phyloP scores from a whole-genome alignment of 2,113 vertebrate species.

The Serinus canaria region DNA sequence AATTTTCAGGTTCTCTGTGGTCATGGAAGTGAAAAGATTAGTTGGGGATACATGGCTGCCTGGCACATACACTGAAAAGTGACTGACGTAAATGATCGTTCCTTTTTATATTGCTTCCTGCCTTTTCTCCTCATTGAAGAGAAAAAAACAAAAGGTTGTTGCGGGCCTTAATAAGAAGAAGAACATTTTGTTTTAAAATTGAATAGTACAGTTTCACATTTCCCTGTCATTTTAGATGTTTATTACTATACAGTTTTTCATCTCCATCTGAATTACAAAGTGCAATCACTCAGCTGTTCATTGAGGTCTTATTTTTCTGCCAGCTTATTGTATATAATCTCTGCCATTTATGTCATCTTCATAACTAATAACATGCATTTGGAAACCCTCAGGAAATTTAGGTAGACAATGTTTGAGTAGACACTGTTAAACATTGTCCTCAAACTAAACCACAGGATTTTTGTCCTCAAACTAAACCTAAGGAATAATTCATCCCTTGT shows the following conservation, averaged over 20 bases:
- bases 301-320: neutral
- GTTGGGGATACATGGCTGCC: neutral
- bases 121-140: neutral
- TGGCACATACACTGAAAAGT: rapidly evolving
- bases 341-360: neutral
- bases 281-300: neutral
- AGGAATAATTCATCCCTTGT: neutral
- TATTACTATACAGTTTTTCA: neutral
- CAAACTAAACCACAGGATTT: neutral
- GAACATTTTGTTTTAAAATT: neutral
- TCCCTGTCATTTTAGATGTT: neutral
- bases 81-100: neutral
- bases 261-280: neutral
- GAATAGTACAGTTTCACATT: neutral
- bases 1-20: neutral
- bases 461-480: neutral
- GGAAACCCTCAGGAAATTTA: neutral
- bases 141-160: neutral
- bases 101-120: neutral
- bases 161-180: neutral
- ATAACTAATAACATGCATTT: neutral
- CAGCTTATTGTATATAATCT: neutral
- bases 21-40: neutral
- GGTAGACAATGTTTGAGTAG: neutral
- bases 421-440: neutral